Evolutionary conservation across 2,113 vertebrate species (phyloP), one percentile per base, ranked within the genome.

Genomic region (Carassius carassius): DNA sequence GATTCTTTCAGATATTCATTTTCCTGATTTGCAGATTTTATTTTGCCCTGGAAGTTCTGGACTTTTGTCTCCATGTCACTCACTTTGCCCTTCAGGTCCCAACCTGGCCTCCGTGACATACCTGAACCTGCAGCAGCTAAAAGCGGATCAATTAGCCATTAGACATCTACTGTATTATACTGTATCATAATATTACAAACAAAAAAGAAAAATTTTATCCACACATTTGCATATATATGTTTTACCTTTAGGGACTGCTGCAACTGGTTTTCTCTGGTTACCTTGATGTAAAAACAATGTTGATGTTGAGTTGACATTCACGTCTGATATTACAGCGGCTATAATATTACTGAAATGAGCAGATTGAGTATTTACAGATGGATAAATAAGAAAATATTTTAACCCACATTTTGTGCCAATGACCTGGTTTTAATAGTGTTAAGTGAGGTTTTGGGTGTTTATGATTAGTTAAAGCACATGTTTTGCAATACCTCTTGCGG

Each of bases 51-150:
- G 88, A 91, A 94, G 76, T 75, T 90, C 0, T 90, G 86, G 49
- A 96, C 54, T 54, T 94, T 95, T 51, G 37, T 89, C 16, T 93
- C 94, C 92, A 95, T 92, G 86, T 97, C 96, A 14, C 83, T 90
- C 54, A 97, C 88, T 85, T 96, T 96, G 0, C 96, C 96, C 86
- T 95, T 97, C 49, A 97, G 85, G 89, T 97, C 96, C 96, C 96
- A 97, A 16, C 92, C 89, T 0, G 95, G 90, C 4, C 96, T 95
- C 35, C 90, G 94, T 29, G 81, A 67, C 35, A 51, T 82, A 0
- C 86, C 12, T 14, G 3, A 14, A 51, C 49, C 89, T 23, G 70
- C 89, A n/a, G 72, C 75, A 25, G 72, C 86, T 2, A 8, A 56
- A 4, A 11, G n/a, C 37, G 17, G 21, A 78, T n/a, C 21, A 21